These are phyloP conservation scores for Phodopus roborovskii DNA, from an alignment of 2,113 vertebrate species.

Conservation along the genomic window DNA sequence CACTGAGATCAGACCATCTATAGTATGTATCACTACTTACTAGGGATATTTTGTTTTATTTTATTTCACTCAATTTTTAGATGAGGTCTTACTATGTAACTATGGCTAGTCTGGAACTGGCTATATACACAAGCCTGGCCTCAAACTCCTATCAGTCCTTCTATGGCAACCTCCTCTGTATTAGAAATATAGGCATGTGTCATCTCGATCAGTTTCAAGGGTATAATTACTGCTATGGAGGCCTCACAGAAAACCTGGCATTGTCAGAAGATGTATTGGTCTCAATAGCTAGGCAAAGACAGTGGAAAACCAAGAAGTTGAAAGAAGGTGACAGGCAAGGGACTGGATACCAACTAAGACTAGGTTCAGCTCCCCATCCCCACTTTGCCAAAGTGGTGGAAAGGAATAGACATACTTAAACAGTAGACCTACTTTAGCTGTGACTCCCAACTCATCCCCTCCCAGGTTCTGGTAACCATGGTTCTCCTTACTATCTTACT, in stretches of 20 bases:
- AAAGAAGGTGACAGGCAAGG: not conserved
- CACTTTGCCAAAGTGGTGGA: not conserved
- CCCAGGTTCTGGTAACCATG: not conserved
- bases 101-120: not conserved
- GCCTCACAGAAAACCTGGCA: not conserved
- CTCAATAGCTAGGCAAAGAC: not conserved
- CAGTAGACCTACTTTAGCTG: not conserved
- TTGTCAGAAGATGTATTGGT: not conserved
- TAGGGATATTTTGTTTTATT: not conserved
- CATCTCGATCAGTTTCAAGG: not conserved
- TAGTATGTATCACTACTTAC: not conserved
- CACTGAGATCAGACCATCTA: not conserved
- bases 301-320: not conserved
- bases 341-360: not conserved
- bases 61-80: not conserved
- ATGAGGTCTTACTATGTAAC: not conserved
- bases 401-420: not conserved
- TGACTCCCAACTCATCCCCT: not conserved
- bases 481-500: not conserved
- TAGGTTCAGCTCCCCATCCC: not conserved
- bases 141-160: not conserved
- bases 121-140: not conserved
- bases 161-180: not conserved
- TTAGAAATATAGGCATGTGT: not conserved
- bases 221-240: not conserved